Conservation (phyloP, 2,888 invertebrate genomes). For the Chrysotoxum bicinctum region DNA sequence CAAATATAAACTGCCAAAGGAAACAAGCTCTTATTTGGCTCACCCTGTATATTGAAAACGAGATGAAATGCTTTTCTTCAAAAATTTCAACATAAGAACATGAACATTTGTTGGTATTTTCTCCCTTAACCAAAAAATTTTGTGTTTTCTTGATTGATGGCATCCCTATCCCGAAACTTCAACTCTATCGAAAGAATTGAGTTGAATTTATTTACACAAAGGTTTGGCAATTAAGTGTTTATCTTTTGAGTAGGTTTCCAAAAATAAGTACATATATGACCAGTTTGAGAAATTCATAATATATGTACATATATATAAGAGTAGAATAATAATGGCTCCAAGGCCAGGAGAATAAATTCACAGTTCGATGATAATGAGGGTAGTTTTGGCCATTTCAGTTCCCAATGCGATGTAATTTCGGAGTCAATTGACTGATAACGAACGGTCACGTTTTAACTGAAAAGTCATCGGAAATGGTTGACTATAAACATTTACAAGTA, state of each 20-base stretch:
- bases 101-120: too few relatives aligned
- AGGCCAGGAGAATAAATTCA: constrained; percentile 12
- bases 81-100: too few relatives aligned
- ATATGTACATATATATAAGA: not conserved
- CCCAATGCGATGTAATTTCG: constrained; percentile 9
- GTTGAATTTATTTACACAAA: constrained; percentile 27
- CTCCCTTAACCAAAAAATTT: not conserved
- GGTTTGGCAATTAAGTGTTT: constrained; percentile 24
- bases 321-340: not conserved
- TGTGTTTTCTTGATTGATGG: not conserved
- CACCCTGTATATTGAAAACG: too few relatives aligned
- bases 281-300: constrained; percentile 19
- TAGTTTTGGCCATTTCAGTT: constrained; percentile 16
- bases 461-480: constrained; percentile 32
- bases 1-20: too few relatives aligned
- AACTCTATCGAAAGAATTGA: constrained; percentile 20
- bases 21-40: too few relatives aligned
- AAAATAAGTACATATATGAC: constrained; percentile 1
- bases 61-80: too few relatives aligned
- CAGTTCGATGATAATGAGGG: constrained; percentile 27
- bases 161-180: not conserved
- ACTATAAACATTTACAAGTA: constrained; percentile 28
- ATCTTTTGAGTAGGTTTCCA: not conserved
- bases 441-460: constrained; percentile 15
- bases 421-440: constrained; percentile 21